These are phyloP conservation scores for Tenebrosternarchus preto DNA, from an alignment of 2,113 vertebrate species.

Conservation along the genomic window DNA sequence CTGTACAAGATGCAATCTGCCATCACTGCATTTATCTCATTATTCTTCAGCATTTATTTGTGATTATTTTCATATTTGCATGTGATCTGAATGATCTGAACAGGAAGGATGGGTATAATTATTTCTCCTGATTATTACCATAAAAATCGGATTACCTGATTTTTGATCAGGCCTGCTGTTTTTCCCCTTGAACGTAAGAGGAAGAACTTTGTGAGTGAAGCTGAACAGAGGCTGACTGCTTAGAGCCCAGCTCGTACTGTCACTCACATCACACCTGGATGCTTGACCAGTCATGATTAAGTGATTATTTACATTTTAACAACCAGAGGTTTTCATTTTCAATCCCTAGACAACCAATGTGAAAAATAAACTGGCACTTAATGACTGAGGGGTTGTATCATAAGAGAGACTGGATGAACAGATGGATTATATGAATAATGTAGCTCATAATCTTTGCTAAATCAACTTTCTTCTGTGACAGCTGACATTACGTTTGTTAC, in stretches of 20 bases:
- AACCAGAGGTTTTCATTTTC: conserved; percentile 35
- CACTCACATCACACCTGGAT: conserved; percentile 13
- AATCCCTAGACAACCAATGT: conserved; percentile 4
- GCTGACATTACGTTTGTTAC: background rate
- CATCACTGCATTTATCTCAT: background rate
- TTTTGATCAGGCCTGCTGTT: conserved; percentile 7
- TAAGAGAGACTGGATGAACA: conserved; percentile 37
- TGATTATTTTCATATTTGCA: background rate
- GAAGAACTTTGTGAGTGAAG: background rate
- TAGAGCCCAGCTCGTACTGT: background rate
- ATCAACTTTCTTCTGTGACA: conserved; percentile 21
- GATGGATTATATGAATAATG: conserved; percentile 53
- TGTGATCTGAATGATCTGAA: background rate
- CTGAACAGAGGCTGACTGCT: background rate
- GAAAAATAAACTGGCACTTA: conserved; percentile 30
- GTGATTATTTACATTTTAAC: conserved; percentile 34
- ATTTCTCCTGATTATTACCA: background rate
- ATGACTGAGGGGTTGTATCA: conserved; percentile 36
- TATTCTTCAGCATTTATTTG: background rate
- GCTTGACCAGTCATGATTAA: conserved; percentile 18
- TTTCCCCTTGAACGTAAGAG: background rate
- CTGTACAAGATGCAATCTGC: background rate
- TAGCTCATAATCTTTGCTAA: conserved; percentile 38
- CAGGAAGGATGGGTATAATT: background rate
- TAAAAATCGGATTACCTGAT: too few relatives aligned